These are phyloP conservation scores for Mythimna pallens DNA, from an alignment of 2,888 invertebrate species.

Conservation along the genomic window DNA sequence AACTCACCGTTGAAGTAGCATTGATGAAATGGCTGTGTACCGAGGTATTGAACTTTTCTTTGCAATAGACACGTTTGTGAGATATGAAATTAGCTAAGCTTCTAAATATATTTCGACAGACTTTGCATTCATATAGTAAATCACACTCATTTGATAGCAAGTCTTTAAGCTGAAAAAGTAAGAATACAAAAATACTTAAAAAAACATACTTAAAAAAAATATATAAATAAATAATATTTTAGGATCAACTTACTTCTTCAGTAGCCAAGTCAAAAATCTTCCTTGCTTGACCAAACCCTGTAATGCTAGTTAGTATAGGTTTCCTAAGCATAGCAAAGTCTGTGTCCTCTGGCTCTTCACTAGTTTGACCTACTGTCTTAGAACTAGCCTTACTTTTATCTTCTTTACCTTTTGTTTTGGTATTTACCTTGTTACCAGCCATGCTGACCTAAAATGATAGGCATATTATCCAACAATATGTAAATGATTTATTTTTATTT, in stretches of 20 bases:
- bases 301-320: conserved; percentile 93
- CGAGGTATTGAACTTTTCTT: conserved; percentile 88
- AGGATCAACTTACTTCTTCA: conserved; percentile 91
- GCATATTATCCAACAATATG: conserved; percentile 9
- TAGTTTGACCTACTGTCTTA: conserved; percentile 74
- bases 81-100: conserved; percentile 96
- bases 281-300: conserved; percentile 93
- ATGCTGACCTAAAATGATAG: conserved; percentile 72
- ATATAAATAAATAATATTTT: not conserved
- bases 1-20: conserved; percentile 85
- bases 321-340: conserved; percentile 91
- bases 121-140: conserved; percentile 96
- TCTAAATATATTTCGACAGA: conserved; percentile 96
- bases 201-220: not conserved
- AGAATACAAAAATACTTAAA: conserved; percentile 19
- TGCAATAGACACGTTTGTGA: conserved; percentile 96
- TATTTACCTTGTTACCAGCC: conserved; percentile 86
- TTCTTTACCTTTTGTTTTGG: conserved; percentile 84
- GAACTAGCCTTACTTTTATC: conserved; percentile 81
- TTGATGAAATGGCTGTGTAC: conserved; percentile 85
- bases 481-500: conserved; percentile 10
- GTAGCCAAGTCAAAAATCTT: conserved; percentile 94
- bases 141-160: conserved; percentile 96
- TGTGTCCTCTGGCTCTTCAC: conserved; percentile 83
- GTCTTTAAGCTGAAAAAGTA: conserved; percentile 92